These are phyloP conservation scores for Brachyistius frenatus DNA, from an alignment of 2,113 vertebrate genomes.

Conservation along the genomic window DNA sequence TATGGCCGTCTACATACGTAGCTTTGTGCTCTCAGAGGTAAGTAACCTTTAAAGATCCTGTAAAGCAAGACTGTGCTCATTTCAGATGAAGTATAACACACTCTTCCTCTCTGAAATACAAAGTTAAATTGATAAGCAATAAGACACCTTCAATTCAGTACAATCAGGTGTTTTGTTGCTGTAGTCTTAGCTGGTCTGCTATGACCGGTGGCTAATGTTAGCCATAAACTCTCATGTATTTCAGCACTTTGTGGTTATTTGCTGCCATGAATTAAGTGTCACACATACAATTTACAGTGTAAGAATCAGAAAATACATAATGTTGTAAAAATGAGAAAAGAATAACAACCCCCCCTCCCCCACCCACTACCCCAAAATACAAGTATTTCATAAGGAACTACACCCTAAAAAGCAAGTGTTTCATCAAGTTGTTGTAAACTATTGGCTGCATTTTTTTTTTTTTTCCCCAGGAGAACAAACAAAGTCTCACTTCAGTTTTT, in stretches of 20 bases:
- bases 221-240: constrained; percentile 59
- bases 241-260: constrained; percentile 60
- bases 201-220: constrained; percentile 3
- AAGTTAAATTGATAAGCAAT: constrained; percentile 12
- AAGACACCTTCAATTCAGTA: constrained; percentile 30
- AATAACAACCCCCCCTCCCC: constrained; percentile 52
- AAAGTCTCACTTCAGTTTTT: constrained; percentile 60
- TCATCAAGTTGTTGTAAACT: constrained; percentile 78
- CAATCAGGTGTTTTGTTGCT: constrained; percentile 23
- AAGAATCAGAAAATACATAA: constrained; percentile 72
- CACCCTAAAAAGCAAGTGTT: constrained; percentile 72
- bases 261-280: constrained; percentile 70
- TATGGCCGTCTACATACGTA: neutral
- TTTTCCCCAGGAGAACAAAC: constrained; percentile 63
- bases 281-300: constrained; percentile 78
- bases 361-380: constrained; percentile 2
- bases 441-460: constrained; percentile 62
- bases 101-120: constrained; percentile 1
- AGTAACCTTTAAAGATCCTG: neutral
- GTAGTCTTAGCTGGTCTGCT: neutral
- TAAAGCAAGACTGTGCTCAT: constrained; percentile 5
- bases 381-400: constrained; percentile 63
- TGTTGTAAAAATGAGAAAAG: constrained; percentile 71
- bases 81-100: neutral
- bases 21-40: constrained; percentile 11